Evolutionary conservation across 2,113 vertebrate species (phyloP).

Genomic region (Ictalurus furcatus): DNA sequence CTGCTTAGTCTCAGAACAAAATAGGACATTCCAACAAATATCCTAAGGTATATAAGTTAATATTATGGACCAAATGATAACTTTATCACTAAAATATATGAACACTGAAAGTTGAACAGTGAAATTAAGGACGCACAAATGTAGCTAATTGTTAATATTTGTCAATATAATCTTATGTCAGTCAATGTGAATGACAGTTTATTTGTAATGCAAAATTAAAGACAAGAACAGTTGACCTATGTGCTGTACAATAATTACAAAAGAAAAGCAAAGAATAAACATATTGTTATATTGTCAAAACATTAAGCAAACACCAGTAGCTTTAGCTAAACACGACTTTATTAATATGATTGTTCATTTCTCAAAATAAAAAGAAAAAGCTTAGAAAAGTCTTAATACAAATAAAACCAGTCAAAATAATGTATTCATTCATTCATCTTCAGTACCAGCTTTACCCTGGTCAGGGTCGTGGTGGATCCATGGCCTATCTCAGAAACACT

Average conservation of each 20-base stretch:
- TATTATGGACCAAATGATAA: background rate
- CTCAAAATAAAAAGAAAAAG: background rate
- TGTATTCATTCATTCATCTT: background rate
- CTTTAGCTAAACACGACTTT: background rate
- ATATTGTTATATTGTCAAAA: background rate
- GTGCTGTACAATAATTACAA: too few species aligned
- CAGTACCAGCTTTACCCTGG: background rate
- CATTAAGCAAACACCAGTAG: background rate
- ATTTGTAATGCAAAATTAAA: too few species aligned
- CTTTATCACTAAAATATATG: background rate
- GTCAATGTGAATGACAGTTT: too few species aligned
- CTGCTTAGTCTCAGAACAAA: background rate
- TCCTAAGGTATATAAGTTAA: background rate
- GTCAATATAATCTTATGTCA: background rate
- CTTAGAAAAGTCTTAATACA: background rate
- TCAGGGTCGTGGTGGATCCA: background rate
- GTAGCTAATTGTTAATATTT: background rate
- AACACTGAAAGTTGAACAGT: background rate
- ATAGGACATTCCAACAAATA: slow-evolving; percentile 19
- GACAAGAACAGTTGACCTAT: too few species aligned
- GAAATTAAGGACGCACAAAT: background rate
- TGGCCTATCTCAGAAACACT: background rate
- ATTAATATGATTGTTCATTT: background rate
- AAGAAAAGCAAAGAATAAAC: too few species aligned
- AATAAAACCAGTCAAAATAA: background rate